Conservation (phyloP, 1,140 invertebrate genomes). For the Drosophila azteca region DNA sequence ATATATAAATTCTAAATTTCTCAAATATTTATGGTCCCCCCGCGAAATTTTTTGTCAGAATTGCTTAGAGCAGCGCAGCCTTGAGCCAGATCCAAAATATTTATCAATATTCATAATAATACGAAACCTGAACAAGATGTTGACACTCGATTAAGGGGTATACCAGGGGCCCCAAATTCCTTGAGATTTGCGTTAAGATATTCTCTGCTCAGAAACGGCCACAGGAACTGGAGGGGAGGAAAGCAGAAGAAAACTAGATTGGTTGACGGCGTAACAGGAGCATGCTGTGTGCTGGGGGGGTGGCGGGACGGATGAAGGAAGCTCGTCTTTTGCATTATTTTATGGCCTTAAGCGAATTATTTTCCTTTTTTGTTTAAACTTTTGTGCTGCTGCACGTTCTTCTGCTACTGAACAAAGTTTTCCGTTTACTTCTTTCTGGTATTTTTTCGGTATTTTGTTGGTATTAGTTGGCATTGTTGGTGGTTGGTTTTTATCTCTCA, state of each 20-base stretch:
- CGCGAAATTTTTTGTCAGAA: too few relatives aligned
- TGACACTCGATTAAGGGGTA: too few relatives aligned
- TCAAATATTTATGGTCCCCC: too few relatives aligned
- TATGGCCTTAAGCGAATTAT: conserved; percentile 76
- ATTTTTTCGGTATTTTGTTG: conserved; percentile 11
- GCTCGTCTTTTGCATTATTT: conserved; percentile 69
- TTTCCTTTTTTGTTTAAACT: conserved; percentile 69
- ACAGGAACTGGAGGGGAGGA: neutral
- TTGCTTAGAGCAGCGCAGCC: too few relatives aligned
- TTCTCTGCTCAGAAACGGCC: conserved; percentile 1
- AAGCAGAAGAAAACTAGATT: conserved; percentile 14
- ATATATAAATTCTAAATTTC: too few relatives aligned
- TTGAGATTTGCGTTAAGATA: conserved; percentile 17
- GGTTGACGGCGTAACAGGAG: neutral
- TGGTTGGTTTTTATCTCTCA: conserved; percentile 25
- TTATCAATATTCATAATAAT: too few relatives aligned
- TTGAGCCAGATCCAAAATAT: too few relatives aligned
- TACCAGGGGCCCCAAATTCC: too few relatives aligned
- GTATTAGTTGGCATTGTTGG: conserved; percentile 1
- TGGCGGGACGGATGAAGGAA: too few relatives aligned
- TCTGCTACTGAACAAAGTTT: conserved; percentile 7
- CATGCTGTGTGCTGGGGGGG: too few relatives aligned
- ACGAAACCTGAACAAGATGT: too few relatives aligned
- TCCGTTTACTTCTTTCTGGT: conserved; percentile 48
- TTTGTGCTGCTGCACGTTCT: conserved; percentile 39